These are phyloP conservation scores for Pterocles orientalis DNA, from an alignment of 2,113 vertebrate species.

Conservation along the genomic window DNA sequence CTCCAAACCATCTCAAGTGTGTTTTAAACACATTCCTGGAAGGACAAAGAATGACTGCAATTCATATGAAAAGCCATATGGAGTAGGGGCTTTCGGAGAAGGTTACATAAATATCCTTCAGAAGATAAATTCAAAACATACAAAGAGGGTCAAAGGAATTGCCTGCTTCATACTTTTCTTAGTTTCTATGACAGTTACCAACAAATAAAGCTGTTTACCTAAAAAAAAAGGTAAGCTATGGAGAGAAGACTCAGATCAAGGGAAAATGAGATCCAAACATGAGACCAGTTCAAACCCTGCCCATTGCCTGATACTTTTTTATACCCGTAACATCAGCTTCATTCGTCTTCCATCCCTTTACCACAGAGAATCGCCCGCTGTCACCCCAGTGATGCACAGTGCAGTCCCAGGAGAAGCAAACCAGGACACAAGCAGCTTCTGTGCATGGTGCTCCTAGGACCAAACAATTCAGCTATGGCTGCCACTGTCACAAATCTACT, in stretches of 20 bases:
- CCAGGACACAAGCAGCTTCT: neutral
- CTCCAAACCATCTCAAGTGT: neutral
- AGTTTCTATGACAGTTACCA: neutral
- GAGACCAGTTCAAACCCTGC: neutral
- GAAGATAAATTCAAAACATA: neutral
- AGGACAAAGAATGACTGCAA: neutral
- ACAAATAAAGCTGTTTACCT: neutral
- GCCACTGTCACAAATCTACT: neutral
- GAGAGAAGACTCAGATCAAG: neutral
- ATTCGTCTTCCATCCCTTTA: neutral
- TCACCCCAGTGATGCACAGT: neutral
- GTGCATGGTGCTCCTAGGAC: neutral
- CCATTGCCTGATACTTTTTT: neutral
- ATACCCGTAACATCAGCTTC: neutral
- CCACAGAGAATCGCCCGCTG: neutral
- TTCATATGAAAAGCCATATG: neutral
- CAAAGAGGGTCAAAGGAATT: constrained; percentile 12
- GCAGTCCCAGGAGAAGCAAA: neutral
- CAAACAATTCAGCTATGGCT: neutral
- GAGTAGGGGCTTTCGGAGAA: neutral
- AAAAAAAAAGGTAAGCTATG: neutral
- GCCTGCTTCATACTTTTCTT: neutral
- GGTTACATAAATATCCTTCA: constrained; percentile 27
- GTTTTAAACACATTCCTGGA: neutral
- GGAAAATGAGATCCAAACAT: neutral